Evolutionary conservation across 2,113 vertebrate genomes (phyloP), one percentile per base, ranked within the genome.

Genomic region (Elephas maximus): DNA sequence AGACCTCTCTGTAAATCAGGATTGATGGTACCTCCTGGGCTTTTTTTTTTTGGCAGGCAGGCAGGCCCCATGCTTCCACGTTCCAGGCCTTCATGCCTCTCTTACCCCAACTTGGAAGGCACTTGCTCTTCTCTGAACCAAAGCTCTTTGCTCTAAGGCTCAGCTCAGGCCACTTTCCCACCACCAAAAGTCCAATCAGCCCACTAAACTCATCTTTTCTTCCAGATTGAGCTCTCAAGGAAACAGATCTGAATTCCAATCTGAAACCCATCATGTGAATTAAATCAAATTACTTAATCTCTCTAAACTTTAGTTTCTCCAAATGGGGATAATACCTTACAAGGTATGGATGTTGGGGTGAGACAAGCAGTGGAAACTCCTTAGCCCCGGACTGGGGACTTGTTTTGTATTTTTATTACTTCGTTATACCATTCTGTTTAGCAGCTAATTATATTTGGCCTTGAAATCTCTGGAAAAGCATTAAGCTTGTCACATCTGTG

Each of bases 401-500:
- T 60, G 81, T 81, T 92, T 94, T 86, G 41, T 79, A 91, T 83
- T 95, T 87, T 53, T 83, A 69, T 45, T 21, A n/a, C 14, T 88
- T 85, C 80, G 80, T 51, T 88, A 63, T n/a, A 63, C 51, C 15
- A 67, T 84, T 90, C 44, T 97, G 82, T 80, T 92, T 89, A 92
- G 81, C 37, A 67, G 33, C 28, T 93, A 90, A 45, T 89, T 89
- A 79, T 8, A 14, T 69, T 94, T 95, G 85, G 15, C 65, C 81
- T 82, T 95, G 80, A 85, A 90, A 73, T 94, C 77, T 89, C 84
- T 87, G 62, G 88, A 45, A 96, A 94, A 96, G 4, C 33, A 24
- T 90, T 93, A 83, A 78, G 41, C 45, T 93, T 86, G 62, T 83
- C 57, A 63, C 48, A 26, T 67, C 79, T 86, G 3, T 88, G 18